phyloP scores from a whole-genome alignment of 2,113 vertebrate species.

The Cryptomyrus ogoouensis region DNA sequence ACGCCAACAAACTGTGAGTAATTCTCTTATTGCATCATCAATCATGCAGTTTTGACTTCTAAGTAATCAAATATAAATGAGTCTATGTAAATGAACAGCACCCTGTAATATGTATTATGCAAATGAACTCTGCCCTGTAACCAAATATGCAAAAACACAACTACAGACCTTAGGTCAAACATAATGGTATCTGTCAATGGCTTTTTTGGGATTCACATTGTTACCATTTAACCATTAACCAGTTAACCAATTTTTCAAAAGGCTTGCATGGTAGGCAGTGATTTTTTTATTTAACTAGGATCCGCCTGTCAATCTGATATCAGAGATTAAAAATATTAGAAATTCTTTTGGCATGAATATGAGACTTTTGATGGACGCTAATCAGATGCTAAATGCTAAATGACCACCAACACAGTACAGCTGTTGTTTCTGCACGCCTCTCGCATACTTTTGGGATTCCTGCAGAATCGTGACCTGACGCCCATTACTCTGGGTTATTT shows the following conservation, averaged over 20 bases:
- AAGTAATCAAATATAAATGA: background rate
- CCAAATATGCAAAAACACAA: background rate
- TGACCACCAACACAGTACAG: background rate
- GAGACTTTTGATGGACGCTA: background rate
- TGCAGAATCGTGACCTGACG: background rate
- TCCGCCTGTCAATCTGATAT: background rate
- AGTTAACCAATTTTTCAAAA: background rate
- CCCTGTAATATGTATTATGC: background rate
- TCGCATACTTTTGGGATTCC: background rate
- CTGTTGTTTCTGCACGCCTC: background rate
- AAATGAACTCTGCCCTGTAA: background rate
- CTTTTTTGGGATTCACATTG: background rate
- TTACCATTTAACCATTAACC: background rate
- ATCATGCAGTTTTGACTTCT: background rate
- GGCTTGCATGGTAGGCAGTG: background rate
- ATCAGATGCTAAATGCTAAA: background rate
- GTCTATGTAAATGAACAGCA: background rate
- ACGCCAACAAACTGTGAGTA: background rate
- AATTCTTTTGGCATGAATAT: background rate
- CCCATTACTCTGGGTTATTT: background rate
- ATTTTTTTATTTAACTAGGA: background rate
- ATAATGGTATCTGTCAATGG: background rate
- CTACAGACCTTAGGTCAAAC: background rate
- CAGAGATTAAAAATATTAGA: background rate
- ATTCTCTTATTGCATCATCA: background rate